Evolutionary conservation across 2,888 invertebrate genomes (phyloP), one percentile per base, ranked within the genome.

Genomic region (Athalia cordata): DNA sequence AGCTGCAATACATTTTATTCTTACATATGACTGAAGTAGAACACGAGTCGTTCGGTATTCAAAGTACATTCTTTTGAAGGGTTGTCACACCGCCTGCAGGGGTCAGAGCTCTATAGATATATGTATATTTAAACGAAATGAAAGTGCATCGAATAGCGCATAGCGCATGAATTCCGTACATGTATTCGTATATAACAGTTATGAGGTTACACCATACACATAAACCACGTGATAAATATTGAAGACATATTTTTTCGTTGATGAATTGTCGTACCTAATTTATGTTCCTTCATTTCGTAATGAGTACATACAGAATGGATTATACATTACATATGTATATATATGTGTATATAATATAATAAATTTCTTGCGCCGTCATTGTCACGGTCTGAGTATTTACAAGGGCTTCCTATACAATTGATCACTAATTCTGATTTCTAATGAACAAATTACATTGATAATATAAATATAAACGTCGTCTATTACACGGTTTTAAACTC

Each of bases 81-180:
- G 70, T 70, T 72, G 72, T 47, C 72, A 72, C 57, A 47, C 72
- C 72, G 57, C 47, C 72, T 55, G 52, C n/a, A n/a, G 43, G 43
- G 52, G 72, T 59, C 57, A 45, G 62, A 55, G 55, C n/a, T 55
- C 29, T 68, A 68, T 68, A 55, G 29, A 29, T 29, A 29, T 29
- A 29, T 29, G 29, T 29, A 68, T 72, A 59, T 59, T 72, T 59
- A 9, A 72, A 47, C n/a, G 45, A 59, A 52, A 72, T 47, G 72
- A 62, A 75, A 75, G 75, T 62, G 75, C 75, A 75, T 75, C 49
- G 75, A 75, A 75, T 75, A 75, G 62, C 62, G 75, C 75, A 75
- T 75, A 13, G 47, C 7, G 55, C 62, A 64, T 75, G 75, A 62
- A 75, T 75, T 49, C 61, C 49, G 50, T 50, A n/a, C n/a, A 50